A percentile compares a stretch with the other conserved stretches of the same genome.
Evolutionary conservation across 2,888 invertebrate species (phyloP).

Genomic region (Aplocera efformata): DNA sequence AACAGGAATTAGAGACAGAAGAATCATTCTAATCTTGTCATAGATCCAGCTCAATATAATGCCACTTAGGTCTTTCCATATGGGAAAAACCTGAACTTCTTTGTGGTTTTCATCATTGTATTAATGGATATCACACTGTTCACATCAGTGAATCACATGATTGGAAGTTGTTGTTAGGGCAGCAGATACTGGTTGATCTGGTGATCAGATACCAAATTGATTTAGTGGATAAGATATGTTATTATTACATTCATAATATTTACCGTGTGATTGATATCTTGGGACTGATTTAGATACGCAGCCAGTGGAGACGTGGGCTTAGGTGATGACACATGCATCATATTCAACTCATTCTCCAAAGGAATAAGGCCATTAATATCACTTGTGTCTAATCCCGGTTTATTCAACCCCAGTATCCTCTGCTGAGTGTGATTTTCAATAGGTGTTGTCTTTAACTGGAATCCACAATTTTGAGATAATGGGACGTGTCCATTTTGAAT

Average conservation of each 20-base stretch:
- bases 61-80: too few species aligned
- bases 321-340: conserved; percentile 78
- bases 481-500: conserved; percentile 59
- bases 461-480: conserved; percentile 57
- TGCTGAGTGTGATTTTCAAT: conserved; percentile 65
- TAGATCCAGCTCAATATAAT: too few species aligned
- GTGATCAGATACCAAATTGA: too few species aligned
- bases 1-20: too few species aligned
- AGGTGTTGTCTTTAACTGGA: conserved; percentile 64
- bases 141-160: too few species aligned
- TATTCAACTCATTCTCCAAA: conserved; percentile 75
- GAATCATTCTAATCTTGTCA: too few species aligned
- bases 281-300: conserved; percentile 74
- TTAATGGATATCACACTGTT: too few species aligned
- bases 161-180: too few species aligned
- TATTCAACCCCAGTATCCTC: conserved; percentile 57
- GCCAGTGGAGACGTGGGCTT: conserved; percentile 79
- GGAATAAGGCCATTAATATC: conserved; percentile 65
- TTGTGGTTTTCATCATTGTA: too few species aligned
- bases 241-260: conserved; percentile 42
- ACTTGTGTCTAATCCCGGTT: conserved; percentile 41
- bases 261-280: conserved; percentile 60
- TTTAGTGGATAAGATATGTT: background rate
- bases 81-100: too few species aligned
- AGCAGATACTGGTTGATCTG: too few species aligned